Evolutionary conservation across 2,797 vertebrate species (phyloP), one percentile per base, ranked within the genome.

Genomic region (Gadopsis bispinosus): DNA sequence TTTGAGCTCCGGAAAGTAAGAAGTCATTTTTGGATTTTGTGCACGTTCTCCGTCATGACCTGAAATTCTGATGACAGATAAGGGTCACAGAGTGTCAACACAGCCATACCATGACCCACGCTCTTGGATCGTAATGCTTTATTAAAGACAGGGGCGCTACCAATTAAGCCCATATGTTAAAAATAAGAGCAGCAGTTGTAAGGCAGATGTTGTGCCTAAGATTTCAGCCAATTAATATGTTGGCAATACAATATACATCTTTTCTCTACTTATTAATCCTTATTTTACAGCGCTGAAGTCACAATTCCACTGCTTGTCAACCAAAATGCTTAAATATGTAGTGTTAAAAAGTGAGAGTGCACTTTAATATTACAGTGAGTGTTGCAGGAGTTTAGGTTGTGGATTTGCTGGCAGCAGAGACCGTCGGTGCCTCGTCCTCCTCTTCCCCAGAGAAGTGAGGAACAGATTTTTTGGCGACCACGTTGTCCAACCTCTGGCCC

Each of bases 381-480:
- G 56, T 51, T 81, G 47, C 64, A 26, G 26, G n/a, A 61, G 55
- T 83, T 94, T 82, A 94, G 85, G 80, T 77, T 31, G 88, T 87
- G 62, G 90, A 73, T 71, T 88, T 91, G 80, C 71, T 76, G 79
- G 87, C 90, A 62, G 77, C 13, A 13, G 91, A 72, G 35, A 56
- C 48, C 0, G 83, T 72, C 4, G 84, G 37, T 8, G 71, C 55
- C 26, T 91, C 89, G 45, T 84, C 86, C 33, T 93, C 92, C 10
- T 98, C 97, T 80, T 99, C 98, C 68, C 98, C 97, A 37, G 96
- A 96, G 92, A 97, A 99, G 88, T 96, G 96, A 68, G 98, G 98
- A 71, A 96, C 98, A 22, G 98, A 99, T 90, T 99, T 99, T 94
- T 99, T 99, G 75, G 98, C 98, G 19, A 99, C 98, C 65, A 99